These are phyloP conservation scores for Rhamphomyia laevipes DNA, from an alignment of 2,888 invertebrate species.

Conservation along the genomic window DNA sequence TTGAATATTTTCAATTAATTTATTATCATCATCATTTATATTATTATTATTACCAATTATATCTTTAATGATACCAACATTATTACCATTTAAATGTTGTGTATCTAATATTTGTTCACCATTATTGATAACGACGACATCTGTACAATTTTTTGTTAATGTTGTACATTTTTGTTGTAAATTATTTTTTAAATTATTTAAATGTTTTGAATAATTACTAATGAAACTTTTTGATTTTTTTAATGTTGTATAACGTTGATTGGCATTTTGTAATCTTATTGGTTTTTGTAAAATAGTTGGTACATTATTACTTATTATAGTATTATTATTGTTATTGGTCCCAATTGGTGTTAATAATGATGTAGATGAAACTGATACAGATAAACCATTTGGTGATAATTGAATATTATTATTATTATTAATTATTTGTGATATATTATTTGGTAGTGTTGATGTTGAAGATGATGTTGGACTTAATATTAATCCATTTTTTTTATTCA, in stretches of 20 bases:
- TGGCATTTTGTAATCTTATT: constrained; percentile 6
- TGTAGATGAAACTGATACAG: no score
- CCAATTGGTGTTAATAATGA: no score
- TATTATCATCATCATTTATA: background rate
- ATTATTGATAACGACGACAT: no score
- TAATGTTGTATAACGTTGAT: constrained; percentile 20
- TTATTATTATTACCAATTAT: background rate
- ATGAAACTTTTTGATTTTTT: constrained; percentile 36
- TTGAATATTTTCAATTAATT: background rate
- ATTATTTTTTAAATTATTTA: constrained; percentile 25
- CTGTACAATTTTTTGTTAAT: no score
- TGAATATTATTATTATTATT: no score
- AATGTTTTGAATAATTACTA: constrained; percentile 25
- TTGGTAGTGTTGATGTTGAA: constrained; percentile 4
- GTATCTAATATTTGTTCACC: no score
- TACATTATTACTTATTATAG: background rate
- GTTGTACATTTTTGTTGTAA: constrained; percentile 15
- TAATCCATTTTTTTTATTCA: no score
- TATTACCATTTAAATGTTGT: background rate
- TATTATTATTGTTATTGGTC: background rate
- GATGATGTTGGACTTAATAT: constrained; percentile 7
- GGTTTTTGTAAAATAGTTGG: constrained; percentile 14
- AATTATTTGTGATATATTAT: background rate
- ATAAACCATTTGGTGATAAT: no score
- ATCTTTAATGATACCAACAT: background rate